These are phyloP conservation scores for Phoebastria nigripes DNA, from an alignment of 2,797 vertebrate species.

Conservation along the genomic window DNA sequence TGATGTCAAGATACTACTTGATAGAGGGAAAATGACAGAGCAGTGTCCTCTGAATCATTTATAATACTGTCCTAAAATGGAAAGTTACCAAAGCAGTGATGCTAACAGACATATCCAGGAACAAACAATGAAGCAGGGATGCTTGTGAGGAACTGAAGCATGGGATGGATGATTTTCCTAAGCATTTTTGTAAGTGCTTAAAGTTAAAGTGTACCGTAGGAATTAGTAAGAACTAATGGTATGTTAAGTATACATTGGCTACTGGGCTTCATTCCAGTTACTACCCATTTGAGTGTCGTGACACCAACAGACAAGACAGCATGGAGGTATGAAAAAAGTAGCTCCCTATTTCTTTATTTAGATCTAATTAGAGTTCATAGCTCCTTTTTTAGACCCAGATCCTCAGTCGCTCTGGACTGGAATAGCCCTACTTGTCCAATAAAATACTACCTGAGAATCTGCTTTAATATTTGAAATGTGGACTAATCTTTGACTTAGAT, in stretches of 20 bases:
- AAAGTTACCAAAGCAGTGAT: background rate
- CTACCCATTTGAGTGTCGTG: background rate
- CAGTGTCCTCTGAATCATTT: background rate
- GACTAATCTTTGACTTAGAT: background rate
- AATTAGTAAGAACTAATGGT: conserved; percentile 5
- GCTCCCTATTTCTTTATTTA: background rate
- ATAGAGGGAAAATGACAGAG: background rate
- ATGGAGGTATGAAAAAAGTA: background rate
- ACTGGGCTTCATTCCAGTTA: conserved; percentile 26
- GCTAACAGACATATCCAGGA: background rate
- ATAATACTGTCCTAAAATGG: background rate
- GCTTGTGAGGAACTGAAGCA: background rate
- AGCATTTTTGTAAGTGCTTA: background rate
- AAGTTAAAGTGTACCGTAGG: background rate
- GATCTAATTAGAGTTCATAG: background rate
- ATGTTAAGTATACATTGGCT: background rate
- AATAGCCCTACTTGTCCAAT: background rate
- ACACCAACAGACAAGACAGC: background rate
- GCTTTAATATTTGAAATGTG: background rate
- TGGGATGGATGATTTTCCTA: background rate
- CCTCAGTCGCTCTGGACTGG: background rate
- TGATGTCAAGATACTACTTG: background rate
- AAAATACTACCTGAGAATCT: background rate
- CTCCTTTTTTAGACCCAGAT: background rate
- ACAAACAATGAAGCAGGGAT: background rate